These are phyloP conservation scores for Daktulosphaira vitifoliae DNA, from an alignment of 1,140 invertebrate species.

Conservation along the genomic window DNA sequence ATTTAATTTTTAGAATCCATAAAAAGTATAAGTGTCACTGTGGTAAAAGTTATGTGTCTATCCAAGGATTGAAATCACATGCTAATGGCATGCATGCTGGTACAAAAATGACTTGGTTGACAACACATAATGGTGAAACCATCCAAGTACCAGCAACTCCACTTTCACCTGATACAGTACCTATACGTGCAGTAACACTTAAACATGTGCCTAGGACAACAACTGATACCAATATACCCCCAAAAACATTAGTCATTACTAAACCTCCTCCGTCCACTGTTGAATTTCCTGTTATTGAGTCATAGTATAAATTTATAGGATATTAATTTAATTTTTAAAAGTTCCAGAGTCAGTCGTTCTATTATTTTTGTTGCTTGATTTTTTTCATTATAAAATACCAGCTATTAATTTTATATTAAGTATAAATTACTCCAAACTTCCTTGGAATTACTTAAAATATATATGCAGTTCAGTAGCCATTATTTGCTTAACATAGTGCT, in stretches of 20 bases:
- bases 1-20: conserved; percentile 51
- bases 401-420: too few species aligned
- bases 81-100: conserved; percentile 40
- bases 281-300: conserved; percentile 18
- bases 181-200: conserved; percentile 9
- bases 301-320: conserved; percentile 2
- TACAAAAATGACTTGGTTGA: conserved; percentile 28
- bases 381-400: too few species aligned
- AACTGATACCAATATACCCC: conserved; percentile 4
- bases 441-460: too few species aligned
- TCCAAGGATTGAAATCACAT: conserved; percentile 65
- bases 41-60: conserved; percentile 72
- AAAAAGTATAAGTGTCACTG: conserved; percentile 71
- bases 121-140: conserved; percentile 26
- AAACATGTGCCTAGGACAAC: conserved; percentile 23
- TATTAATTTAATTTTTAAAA: conserved; percentile 16
- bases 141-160: conserved; percentile 18
- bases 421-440: too few species aligned
- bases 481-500: neutral
- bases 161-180: conserved; percentile 26
- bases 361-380: conserved; percentile 30
- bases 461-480: too few species aligned
- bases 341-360: conserved; percentile 29
- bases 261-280: conserved; percentile 32
- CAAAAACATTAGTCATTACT: conserved; percentile 30